Conservation (phyloP, 2,113 vertebrate genomes). For the Nannospalax galili region DNA sequence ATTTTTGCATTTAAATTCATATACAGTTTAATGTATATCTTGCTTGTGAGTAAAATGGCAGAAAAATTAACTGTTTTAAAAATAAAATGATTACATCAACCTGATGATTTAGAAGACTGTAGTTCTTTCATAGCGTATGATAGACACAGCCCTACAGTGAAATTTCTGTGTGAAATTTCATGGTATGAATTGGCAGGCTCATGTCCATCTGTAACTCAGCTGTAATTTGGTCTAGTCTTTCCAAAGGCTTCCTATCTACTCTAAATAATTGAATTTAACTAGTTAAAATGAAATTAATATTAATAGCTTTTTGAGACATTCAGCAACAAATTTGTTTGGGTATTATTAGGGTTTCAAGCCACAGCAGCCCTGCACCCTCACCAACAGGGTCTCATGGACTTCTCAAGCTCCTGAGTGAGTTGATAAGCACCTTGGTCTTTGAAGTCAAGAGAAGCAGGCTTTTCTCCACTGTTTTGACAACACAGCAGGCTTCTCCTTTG, state of each 20-base stretch:
- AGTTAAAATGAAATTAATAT: constrained; percentile 36
- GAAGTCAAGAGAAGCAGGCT: no score
- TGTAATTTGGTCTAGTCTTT: constrained; percentile 39
- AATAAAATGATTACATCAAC: constrained; percentile 26
- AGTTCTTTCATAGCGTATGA: not conserved
- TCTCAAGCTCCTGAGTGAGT: no score
- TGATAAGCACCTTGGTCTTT: no score
- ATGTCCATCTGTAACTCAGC: not conserved
- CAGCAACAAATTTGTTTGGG: not conserved
- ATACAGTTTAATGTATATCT: constrained; percentile 45
- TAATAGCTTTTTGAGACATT: constrained; percentile 29
- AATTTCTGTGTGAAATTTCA: not conserved
- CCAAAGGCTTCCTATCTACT: constrained; percentile 7
- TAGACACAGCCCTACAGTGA: not conserved
- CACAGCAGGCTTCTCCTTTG: no score
- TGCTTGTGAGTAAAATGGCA: not conserved
- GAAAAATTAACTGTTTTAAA: constrained; percentile 37
- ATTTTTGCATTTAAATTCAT: constrained; percentile 43
- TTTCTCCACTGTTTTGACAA: no score
- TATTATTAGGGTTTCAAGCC: no score
- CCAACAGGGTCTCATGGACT: no score
- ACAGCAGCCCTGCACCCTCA: no score
- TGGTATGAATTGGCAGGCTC: not conserved
- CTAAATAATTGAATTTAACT: constrained; percentile 53
- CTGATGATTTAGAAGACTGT: not conserved